Conservation (phyloP, 2,113 vertebrate species). For the Calyptomena viridis region DNA sequence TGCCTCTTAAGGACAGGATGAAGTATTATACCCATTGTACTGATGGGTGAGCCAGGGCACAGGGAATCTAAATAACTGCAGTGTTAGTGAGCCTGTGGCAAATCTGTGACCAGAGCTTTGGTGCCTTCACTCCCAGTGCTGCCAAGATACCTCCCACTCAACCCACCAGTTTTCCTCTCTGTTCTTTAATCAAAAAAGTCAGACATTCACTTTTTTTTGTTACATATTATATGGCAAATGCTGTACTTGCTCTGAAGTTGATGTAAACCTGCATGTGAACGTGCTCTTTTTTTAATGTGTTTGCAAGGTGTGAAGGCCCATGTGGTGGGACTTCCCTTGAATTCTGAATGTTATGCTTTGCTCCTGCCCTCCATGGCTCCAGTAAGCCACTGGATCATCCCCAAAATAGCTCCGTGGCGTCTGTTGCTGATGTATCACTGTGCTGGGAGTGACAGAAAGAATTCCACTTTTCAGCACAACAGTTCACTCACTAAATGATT, state of each 20-base stretch:
- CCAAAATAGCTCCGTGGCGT: not conserved
- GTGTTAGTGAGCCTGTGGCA: constrained; percentile 2
- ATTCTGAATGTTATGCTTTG: not conserved
- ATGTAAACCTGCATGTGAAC: not conserved
- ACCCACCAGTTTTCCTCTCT: not conserved
- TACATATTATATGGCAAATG: not conserved
- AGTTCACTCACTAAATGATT: constrained; percentile 36
- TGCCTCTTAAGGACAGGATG: constrained; percentile 58
- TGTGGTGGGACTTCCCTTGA: not conserved
- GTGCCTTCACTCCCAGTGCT: not conserved
- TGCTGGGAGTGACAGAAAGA: not conserved
- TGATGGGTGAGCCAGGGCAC: constrained; percentile 31
- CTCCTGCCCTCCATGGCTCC: not conserved
- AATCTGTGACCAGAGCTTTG: not conserved
- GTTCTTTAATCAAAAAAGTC: not conserved
- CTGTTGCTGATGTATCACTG: not conserved
- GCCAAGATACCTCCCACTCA: not conserved
- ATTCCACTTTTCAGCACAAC: constrained; percentile 49
- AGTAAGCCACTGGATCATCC: not conserved
- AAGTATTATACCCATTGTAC: constrained; percentile 61
- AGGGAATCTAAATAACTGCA: constrained; percentile 31
- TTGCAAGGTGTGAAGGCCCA: not conserved
- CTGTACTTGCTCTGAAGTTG: not conserved
- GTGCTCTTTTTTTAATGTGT: not conserved
- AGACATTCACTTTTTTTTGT: not conserved